Base-by-base conservation (phyloP, 2,797 vertebrate species). In the Platalea minor region DNA sequence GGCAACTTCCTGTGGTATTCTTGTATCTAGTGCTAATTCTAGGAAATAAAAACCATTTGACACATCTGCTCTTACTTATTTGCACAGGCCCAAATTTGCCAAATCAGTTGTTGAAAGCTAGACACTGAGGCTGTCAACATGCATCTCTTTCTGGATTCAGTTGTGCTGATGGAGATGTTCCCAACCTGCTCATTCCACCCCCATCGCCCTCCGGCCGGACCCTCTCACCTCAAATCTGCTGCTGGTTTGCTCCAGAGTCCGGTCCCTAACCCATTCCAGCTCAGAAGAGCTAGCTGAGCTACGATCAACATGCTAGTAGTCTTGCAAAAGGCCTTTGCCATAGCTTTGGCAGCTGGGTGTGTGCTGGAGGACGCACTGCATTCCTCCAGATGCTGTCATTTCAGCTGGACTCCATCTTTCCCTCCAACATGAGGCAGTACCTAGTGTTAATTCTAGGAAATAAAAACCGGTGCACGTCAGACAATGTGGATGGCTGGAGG, bases 41-140 rank as follows among this genome's bases (percentile, higher is more conserved):
- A 88, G 84, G 88, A 94, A 96, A 95, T 94, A 94, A 92, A 92
- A 95, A 92, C 2, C 85, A 93, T 63, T 96, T 93, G 87, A 93
- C 87, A 91, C 95, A 96, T 95, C 92, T 96, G 93, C 91, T 89
- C 72, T 89, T 65, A 45, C 84, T 95, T 96, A 94, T 33, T 95
- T 89, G 37, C 53, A 57, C 81, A 80, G 92, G 75, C 75, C 93
- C 69, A 67, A 63, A 89, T 92, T 89, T 91, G 72, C 82, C 91
- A 95, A 83, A 96, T 81, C 57, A 20, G 50, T 59, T 96, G 92
- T 94, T 7, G 14, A 97, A 96, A 96, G 76, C 79, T 76, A 92
- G 94, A 89, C 81, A 61, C 68, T 29, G 90, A 88, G 75, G 51
- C 69, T 91, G 91, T 94, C 95, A 92, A 78, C 91, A 92, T 92